These are phyloP conservation scores for Holothuria glaberrima DNA, from an alignment of 35 echinoderm and acorn worm genomes.

Conservation along the genomic window DNA sequence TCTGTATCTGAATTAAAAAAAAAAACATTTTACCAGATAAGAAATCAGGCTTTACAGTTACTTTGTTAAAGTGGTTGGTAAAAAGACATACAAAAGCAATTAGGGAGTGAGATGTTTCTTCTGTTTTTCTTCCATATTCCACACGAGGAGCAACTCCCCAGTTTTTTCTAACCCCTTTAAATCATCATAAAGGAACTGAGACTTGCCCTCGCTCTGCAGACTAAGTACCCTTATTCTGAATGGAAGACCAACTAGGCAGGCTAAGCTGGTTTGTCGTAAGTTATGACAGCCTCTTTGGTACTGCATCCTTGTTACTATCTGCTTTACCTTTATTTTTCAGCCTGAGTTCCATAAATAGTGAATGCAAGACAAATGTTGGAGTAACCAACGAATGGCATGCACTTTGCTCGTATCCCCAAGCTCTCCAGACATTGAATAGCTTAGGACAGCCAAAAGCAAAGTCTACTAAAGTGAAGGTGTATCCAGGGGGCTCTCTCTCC, in stretches of 20 bases:
- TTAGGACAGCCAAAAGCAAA: slow-evolving; percentile 62
- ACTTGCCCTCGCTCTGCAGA: no score
- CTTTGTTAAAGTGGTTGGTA: no score
- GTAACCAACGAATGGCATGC: slow-evolving; percentile 71
- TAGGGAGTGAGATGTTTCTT: no score
- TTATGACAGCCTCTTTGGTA: no score
- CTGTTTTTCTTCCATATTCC: no score
- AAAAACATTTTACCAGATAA: no score
- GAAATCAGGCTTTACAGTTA: no score
- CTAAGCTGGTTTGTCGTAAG: no score
- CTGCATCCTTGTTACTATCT: background rate
- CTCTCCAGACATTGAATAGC: slow-evolving; percentile 57
- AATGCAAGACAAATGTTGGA: background rate
- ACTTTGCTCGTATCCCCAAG: slow-evolving; percentile 73
- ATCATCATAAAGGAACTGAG: background rate
- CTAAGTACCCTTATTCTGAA: background rate
- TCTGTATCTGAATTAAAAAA: no score
- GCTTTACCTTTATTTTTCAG: background rate
- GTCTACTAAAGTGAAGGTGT: slow-evolving; percentile 77
- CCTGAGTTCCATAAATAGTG: background rate
- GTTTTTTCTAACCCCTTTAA: background rate
- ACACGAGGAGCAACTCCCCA: background rate
- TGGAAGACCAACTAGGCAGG: no score
- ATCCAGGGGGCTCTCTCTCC: slow-evolving; percentile 71
- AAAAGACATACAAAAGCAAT: no score